A percentile compares a stretch with the other conserved stretches of the same genome.
These are phyloP conservation scores for Nomada lathburiana DNA, from an alignment of 2,888 invertebrate genomes.

Conservation along the genomic window DNA sequence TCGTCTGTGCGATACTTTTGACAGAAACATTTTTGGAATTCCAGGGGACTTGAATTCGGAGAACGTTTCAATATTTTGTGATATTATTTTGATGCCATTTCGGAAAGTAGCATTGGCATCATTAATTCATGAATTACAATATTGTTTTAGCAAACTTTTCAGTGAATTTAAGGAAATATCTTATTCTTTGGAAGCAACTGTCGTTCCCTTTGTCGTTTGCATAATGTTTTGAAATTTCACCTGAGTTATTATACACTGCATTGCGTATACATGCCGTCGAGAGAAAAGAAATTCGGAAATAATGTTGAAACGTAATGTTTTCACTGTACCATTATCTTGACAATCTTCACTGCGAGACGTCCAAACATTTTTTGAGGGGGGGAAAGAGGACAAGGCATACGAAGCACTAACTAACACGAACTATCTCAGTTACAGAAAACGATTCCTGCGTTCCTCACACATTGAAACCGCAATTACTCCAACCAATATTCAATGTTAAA, in stretches of 20 bases:
- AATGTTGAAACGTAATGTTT: constrained; percentile 49
- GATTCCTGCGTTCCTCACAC: not conserved
- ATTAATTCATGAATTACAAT: not conserved
- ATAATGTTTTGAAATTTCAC: constrained; percentile 11
- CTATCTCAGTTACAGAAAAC: constrained; percentile 26
- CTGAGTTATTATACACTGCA: constrained; percentile 13
- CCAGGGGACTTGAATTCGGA: no score
- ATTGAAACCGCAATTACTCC: no score
- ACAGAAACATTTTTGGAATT: constrained; percentile 1
- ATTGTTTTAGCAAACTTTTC: not conserved
- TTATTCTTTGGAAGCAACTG: not conserved
- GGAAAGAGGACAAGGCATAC: constrained; percentile 50
- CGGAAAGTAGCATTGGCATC: not conserved
- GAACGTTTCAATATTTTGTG: no score
- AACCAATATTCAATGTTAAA: no score
- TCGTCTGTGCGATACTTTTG: not conserved
- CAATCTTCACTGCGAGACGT: constrained; percentile 26
- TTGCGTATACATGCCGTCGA: constrained; percentile 2
- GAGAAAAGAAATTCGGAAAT: constrained; percentile 18
- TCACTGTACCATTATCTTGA: constrained; percentile 47
- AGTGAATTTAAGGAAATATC: not conserved
- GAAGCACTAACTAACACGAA: constrained; percentile 49
- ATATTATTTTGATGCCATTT: not conserved
- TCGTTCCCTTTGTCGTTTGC: constrained; percentile 1
- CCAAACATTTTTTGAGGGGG: constrained; percentile 25